Base-by-base conservation (phyloP, 2,888 invertebrate genomes). In the Hanleya hanleyi region DNA sequence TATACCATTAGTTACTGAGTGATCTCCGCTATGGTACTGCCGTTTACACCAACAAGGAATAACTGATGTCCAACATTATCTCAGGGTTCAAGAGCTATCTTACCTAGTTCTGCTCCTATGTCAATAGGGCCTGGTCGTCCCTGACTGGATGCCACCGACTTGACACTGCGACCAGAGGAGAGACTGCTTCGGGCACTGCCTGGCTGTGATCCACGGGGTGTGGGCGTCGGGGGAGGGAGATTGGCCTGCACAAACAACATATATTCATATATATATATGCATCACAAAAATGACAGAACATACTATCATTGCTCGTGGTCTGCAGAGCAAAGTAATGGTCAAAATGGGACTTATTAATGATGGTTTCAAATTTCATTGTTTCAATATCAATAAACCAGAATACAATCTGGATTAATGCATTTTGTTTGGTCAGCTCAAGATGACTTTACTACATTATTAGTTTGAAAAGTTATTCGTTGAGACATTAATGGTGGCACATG, bases 171-270 rank as follows among this genome's bases (percentile, higher is more conserved):
- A 9, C 80, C 83, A 9, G 86, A 86, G 6, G 84, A 84, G 51
- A 84, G 35, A 70, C 87, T 87, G 74, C 85, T 85, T 26, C 86
- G 77, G 4, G 85, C 81, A 77, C 87, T 87, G 47, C 84, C 81
- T 15, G 83, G 81, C 36, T 84, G 83, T 15, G 84, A 79, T 33
- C 86, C 81, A n/a, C 74, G 75, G 15, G 78, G 76, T n/a, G 81
- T 77, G 7, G 81, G 47, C 29, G 75, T 81, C 0, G 85, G 79
- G 15, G 74, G 72, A n/a, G 88, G 87, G 32, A 89, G 79, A 74
- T 86, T 86, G 50, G 88, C 86, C 87, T 88, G 79, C 26, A 81
- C 57, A 36, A 57, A 49, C 33, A 66, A 38, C 37, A 26, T n/a
- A n/a, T n/a, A n/a, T n/a, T n/a, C n/a, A n/a, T n/a, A n/a, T n/a